A percentile compares a stretch with the other conserved stretches of the same genome.
Evolutionary conservation across 1,140 invertebrate species (phyloP).

Genomic region (Drosophila bipectinata): DNA sequence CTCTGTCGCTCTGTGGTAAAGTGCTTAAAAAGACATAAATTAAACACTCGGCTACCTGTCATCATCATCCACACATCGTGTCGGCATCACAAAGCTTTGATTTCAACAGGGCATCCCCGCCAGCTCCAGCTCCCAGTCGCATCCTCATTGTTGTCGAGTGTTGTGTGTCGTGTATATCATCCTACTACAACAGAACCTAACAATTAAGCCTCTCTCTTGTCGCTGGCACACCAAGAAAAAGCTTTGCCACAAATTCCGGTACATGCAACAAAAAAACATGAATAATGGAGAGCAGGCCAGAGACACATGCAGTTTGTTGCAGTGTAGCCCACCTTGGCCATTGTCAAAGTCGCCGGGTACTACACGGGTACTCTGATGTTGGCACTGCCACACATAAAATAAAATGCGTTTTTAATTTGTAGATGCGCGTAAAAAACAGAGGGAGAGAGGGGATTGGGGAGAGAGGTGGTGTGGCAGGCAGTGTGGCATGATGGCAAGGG

Average conservation of each 20-base stretch:
- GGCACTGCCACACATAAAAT: conserved; percentile 61
- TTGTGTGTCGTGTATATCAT: conserved; percentile 69
- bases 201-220: conserved; percentile 72
- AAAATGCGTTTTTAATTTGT: conserved; percentile 83
- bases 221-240: conserved; percentile 40
- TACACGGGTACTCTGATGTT: conserved; percentile 5
- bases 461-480: background rate
- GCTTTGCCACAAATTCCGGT: conserved; percentile 57
- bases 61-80: conserved; percentile 71
- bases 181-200: conserved; percentile 68
- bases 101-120: conserved; percentile 68
- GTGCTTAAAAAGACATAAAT: conserved; percentile 82
- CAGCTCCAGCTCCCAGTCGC: conserved; percentile 5
- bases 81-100: conserved; percentile 79
- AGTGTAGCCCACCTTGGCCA: conserved; percentile 52
- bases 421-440: conserved; percentile 69
- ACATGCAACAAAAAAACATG: conserved; percentile 1
- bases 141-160: conserved; percentile 65
- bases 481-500: background rate
- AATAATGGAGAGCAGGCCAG: background rate
- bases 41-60: conserved; percentile 80
- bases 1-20: conserved; percentile 50
- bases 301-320: background rate
- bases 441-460: background rate
- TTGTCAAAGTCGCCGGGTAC: conserved; percentile 59